Evolutionary conservation across 2,113 vertebrate genomes (phyloP), one percentile per base, ranked within the genome.

Genomic region (Leucosticte australis): DNA sequence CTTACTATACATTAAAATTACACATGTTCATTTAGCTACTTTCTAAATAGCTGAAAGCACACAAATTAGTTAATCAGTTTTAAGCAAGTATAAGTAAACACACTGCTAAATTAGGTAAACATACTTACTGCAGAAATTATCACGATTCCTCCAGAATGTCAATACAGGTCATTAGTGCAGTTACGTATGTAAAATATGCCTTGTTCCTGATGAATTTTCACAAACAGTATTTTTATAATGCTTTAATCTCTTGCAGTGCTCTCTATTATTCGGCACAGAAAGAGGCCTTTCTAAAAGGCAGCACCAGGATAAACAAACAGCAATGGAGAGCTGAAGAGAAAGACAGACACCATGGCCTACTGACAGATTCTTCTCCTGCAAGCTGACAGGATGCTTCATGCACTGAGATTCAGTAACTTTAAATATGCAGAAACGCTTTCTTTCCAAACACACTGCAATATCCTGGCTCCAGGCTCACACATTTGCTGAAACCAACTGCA

Each of bases 221-320:
- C 35, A 21, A 96, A 96, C 52, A 95, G 84, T 77, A 90, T 93
- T 97, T 97, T 84, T 90, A 47, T 87, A 89, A 83, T 39, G 92
- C 80, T 95, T 95, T 94, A 74, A 94, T 97, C 73, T 95, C 94
- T 92, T 52, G 18, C 90, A 68, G 90, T 84, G 90, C 87, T 96
- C 94, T 82, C 96, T 97, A 94, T 95, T 97, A 97, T 97, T 97
- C 95, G 95, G 92, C 90, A 96, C 79, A 97, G 96, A 98, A 91
- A 97, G 92, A 97, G 97, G 97, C 98, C 98, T 97, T 97, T 97
- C 90, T 98, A 96, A 96, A 97, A 98, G 93, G 93, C 96, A 96
- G 96, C 90, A 68, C 80, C 46, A 68, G 92, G 95, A 97, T 97
- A 98, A 98, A 98, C 96, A 98, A 97, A 98, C 97, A 97, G 92